Percentiles rank a stretch among this genome's conserved stretches.
These are phyloP conservation scores for Brachionichthys hirsutus DNA, from an alignment of 2,113 vertebrate genomes.

Conservation along the genomic window DNA sequence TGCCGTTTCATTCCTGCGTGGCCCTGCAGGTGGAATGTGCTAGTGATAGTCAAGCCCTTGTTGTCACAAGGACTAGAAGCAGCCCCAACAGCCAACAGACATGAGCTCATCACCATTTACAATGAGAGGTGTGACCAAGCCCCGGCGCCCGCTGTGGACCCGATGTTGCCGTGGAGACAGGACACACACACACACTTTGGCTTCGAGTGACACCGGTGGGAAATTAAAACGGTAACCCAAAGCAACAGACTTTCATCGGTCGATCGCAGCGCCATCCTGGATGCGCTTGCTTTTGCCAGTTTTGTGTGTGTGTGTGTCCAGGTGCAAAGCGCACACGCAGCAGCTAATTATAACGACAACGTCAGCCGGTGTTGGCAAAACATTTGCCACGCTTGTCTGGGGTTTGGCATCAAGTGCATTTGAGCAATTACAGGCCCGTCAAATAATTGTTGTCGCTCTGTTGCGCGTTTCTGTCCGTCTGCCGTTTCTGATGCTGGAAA, in stretches of 20 bases:
- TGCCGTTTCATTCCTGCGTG: conserved; percentile 51
- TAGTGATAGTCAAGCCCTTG: conserved; percentile 52
- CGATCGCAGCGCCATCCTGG: conserved; percentile 38
- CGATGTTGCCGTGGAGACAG: conserved; percentile 69
- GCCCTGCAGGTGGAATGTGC: conserved; percentile 65
- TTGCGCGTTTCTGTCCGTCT: conserved; percentile 19
- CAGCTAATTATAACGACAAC: conserved; percentile 61
- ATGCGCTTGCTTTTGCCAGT: conserved; percentile 46
- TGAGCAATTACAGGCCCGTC: conserved; percentile 67
- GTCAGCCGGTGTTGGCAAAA: conserved; percentile 57
- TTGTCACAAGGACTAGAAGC: conserved; percentile 59
- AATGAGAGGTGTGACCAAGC: conserved; percentile 63
- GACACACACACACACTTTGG: conserved; percentile 36
- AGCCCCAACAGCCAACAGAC: conserved; percentile 55
- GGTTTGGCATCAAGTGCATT: conserved; percentile 26
- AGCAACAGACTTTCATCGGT: conserved; percentile 61
- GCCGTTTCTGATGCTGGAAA: neutral
- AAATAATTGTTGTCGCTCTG: conserved; percentile 46
- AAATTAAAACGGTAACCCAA: conserved; percentile 65
- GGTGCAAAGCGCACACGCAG: conserved; percentile 46
- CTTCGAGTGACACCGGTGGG: conserved; percentile 60
- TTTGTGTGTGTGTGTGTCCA: conserved; percentile 31
- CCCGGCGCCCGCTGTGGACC: conserved; percentile 33
- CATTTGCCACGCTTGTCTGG: conserved; percentile 63
- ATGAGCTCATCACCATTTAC: conserved; percentile 67